These are phyloP conservation scores for Patella depressa DNA, from an alignment of 2,888 invertebrate genomes.

Conservation along the genomic window DNA sequence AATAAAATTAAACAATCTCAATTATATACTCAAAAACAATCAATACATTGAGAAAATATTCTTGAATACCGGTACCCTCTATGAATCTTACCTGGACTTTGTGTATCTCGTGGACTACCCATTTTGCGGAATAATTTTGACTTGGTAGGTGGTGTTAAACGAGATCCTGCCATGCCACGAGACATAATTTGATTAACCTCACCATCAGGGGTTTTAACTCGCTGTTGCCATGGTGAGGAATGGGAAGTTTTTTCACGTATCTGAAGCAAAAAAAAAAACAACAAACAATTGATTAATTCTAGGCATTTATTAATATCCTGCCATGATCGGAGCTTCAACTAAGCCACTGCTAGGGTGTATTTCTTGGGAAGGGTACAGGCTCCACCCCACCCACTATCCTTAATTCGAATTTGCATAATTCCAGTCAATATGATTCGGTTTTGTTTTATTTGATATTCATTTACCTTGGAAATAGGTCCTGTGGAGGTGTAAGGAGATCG, in stretches of 20 bases:
- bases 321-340: too few relatives aligned
- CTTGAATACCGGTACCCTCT: too few relatives aligned
- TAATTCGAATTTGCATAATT: not conserved
- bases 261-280: slow-evolving; percentile 41
- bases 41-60: too few relatives aligned
- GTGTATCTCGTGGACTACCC: slow-evolving; percentile 49
- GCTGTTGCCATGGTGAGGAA: slow-evolving; percentile 64
- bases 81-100: slow-evolving; percentile 50
- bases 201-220: slow-evolving; percentile 60
- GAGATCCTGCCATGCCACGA: slow-evolving; percentile 38
- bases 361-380: too few relatives aligned
- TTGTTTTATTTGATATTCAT: not conserved
- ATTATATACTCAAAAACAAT: too few relatives aligned
- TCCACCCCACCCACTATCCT: not conserved
- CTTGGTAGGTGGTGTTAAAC: slow-evolving; percentile 40
- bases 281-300: not conserved
- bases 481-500: slow-evolving; percentile 73
- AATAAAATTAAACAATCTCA: too few relatives aligned
- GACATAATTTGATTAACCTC: slow-evolving; percentile 68
- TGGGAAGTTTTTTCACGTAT: slow-evolving; percentile 65
- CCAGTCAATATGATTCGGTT: not conserved
- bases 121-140: slow-evolving; percentile 38
- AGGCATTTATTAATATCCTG: too few relatives aligned
- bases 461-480: slow-evolving; percentile 97
- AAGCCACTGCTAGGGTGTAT: too few relatives aligned